Percentiles rank a stretch among this genome's conserved stretches.
phyloP scores from a whole-genome alignment of 2,113 vertebrate species.

The Psilopogon haemacephalus region DNA sequence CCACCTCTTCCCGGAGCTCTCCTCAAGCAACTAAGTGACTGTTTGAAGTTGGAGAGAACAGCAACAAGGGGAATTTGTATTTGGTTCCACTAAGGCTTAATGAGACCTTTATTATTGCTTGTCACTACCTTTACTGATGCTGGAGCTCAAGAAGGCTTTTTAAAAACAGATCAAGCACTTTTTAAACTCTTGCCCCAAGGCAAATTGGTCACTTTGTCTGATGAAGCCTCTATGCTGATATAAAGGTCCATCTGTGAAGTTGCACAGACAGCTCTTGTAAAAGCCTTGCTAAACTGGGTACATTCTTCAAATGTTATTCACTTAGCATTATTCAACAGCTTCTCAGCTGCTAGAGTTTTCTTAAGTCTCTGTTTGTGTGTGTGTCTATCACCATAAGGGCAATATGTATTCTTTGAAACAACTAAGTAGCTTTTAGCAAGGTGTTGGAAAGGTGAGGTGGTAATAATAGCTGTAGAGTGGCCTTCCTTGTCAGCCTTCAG shows the following conservation, averaged over 20 bases:
- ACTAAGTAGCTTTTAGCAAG: conserved; percentile 45
- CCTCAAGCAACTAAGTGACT: not conserved
- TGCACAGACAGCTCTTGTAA: conserved; percentile 49
- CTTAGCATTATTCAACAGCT: not conserved
- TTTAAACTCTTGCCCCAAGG: conserved; percentile 52
- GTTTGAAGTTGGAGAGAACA: conserved; percentile 39
- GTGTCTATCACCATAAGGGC: not conserved
- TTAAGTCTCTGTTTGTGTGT: not conserved
- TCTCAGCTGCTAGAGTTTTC: conserved; percentile 3
- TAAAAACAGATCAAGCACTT: conserved; percentile 52
- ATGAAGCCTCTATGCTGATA: conserved; percentile 21
- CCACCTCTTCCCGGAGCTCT: conserved; percentile 36
- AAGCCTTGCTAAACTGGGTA: not conserved
- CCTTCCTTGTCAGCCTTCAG: not conserved
- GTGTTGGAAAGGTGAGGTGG: conserved; percentile 5
- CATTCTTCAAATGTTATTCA: not conserved
- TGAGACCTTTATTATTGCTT: conserved; percentile 40
- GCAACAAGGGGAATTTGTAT: conserved; percentile 56
- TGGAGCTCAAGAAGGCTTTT: not conserved
- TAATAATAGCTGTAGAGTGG: not conserved
- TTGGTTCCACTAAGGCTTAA: conserved; percentile 34
- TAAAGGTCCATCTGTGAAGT: conserved; percentile 47
- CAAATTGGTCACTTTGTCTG: conserved; percentile 52
- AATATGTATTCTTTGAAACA: not conserved
- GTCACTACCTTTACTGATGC: conserved; percentile 5